Base-by-base conservation (phyloP, 2,888 invertebrate genomes). In the Homarus gammarus region DNA sequence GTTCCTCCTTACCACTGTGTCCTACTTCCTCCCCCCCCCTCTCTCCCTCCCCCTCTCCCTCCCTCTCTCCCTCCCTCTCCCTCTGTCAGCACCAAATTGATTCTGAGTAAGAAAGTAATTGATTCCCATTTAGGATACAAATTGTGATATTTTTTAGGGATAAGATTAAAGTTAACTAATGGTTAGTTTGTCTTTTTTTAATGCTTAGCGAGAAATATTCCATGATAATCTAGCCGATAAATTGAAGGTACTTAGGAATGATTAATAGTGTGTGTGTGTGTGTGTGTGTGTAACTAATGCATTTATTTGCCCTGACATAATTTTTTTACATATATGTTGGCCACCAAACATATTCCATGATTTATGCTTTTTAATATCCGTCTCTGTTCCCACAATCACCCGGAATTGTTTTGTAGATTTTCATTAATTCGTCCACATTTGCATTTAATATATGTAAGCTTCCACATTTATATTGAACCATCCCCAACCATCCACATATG, bases 271-370 rank as follows among this genome's bases (percentile, higher is more conserved):
- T 68, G 8, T 38, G 22, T 77, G 77, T 40, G 44, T 40, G 49
- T 49, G 77, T 49, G 51, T 49, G 77, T 49, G 77, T 73, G 36
- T 73, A n/a, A 15, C n/a, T n/a, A n/a, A n/a, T n/a, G n/a, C n/a
- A n/a, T n/a, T n/a, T n/a, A n/a, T n/a, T n/a, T n/a, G n/a, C n/a
- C n/a, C n/a, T n/a, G n/a, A n/a, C n/a, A n/a, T n/a, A n/a, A n/a
- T n/a, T n/a, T n/a, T n/a, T n/a, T n/a, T n/a, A n/a, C n/a, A n/a
- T n/a, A n/a, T n/a, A n/a, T n/a, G n/a, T n/a, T n/a, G n/a, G n/a
- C n/a, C n/a, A n/a, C n/a, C n/a, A n/a, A n/a, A n/a, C n/a, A n/a
- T n/a, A n/a, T n/a, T n/a, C n/a, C n/a, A n/a, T n/a, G n/a, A n/a
- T n/a, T n/a, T n/a, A n/a, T n/a, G n/a, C n/a, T n/a, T n/a, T n/a